Evolutionary conservation across 2,113 vertebrate genomes (phyloP).

Genomic region (Cottus gobio): DNA sequence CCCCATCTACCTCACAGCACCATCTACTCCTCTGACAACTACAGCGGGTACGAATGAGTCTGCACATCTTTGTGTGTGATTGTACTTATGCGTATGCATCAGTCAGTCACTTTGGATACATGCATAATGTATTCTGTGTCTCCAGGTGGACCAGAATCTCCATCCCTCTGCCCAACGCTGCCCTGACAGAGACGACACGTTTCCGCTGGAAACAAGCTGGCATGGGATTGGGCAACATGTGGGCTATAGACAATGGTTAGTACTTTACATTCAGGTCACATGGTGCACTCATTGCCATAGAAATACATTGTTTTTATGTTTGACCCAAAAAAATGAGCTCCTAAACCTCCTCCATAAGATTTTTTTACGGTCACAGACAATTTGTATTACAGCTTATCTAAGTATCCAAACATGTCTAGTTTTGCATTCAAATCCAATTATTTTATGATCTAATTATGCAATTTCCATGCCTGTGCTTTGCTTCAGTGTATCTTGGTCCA

Average conservation of each 20-base stretch:
- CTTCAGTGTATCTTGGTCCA: conserved; percentile 95
- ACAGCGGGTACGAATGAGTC: conserved; percentile 88
- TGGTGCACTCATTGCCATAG: background rate
- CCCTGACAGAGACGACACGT: conserved; percentile 90
- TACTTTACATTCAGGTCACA: background rate
- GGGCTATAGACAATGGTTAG: conserved; percentile 97
- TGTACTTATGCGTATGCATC: background rate
- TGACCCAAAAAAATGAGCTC: background rate
- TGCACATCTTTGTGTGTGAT: background rate
- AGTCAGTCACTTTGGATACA: background rate
- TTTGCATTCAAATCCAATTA: background rate
- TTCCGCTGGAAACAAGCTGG: conserved; percentile 96
- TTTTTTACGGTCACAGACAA: background rate
- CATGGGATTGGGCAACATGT: conserved; percentile 91
- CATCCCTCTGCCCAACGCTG: conserved; percentile 93
- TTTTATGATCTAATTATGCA: background rate
- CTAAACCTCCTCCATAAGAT: background rate
- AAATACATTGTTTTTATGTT: background rate
- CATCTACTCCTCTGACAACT: conserved; percentile 96
- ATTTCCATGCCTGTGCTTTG: conserved; percentile 66
- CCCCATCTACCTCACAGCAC: conserved; percentile 96
- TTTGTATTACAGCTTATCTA: background rate
- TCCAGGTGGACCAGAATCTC: conserved; percentile 96
- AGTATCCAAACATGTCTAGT: background rate
- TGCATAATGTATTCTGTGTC: background rate